Conservation (phyloP, 2,888 invertebrate genomes). For the Lottia scabra region DNA sequence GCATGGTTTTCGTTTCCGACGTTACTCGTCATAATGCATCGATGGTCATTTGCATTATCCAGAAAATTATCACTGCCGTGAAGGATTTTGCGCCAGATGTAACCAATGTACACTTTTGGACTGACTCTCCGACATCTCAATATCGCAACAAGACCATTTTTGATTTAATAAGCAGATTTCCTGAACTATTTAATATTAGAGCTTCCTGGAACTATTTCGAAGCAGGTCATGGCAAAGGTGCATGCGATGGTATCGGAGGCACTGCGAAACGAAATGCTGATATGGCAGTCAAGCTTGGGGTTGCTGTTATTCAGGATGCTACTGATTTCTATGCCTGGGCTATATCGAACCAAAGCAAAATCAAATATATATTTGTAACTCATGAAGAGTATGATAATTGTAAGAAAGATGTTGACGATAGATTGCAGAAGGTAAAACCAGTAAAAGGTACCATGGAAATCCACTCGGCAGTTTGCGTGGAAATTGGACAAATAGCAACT, state of each 20-base stretch:
- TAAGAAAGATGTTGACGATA: no score
- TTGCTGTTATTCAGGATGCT: constrained; percentile 18
- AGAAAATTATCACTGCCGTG: constrained; percentile 6
- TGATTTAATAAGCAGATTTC: constrained; percentile 7
- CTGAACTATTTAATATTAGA: not conserved
- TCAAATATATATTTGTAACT: no score
- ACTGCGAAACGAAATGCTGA: constrained; percentile 18
- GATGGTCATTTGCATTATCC: constrained; percentile 16
- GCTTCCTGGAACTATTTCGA: constrained; percentile 24
- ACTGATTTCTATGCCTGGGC: constrained; percentile 18
- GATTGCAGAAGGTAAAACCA: no score
- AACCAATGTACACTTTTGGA: constrained; percentile 17
- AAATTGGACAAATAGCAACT: no score
- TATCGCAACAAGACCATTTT: not conserved
- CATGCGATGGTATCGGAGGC: constrained; percentile 30
- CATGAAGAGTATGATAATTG: no score
- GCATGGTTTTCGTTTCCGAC: constrained; percentile 21
- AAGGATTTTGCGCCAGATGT: not conserved
- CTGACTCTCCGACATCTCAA: no score
- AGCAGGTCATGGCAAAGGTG: constrained; percentile 24
- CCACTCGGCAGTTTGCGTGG: no score
- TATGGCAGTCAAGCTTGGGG: constrained; percentile 8
- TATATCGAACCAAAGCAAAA: no score
- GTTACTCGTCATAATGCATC: constrained; percentile 13
- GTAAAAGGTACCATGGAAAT: no score